phyloP scores from a whole-genome alignment of 53 echinoderm and acorn worm species.

The Zoroaster sp. region DNA sequence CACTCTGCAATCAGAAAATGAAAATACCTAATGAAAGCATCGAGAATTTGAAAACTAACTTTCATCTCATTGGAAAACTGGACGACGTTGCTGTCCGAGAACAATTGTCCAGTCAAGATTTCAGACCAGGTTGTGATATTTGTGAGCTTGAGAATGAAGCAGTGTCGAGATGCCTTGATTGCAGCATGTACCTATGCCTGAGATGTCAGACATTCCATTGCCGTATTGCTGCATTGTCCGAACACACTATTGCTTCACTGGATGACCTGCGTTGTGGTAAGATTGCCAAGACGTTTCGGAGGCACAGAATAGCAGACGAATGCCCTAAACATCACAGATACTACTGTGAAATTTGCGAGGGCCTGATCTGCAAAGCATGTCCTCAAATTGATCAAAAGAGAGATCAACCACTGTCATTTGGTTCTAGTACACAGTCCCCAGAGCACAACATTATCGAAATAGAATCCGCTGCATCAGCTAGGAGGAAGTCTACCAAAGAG shows the following conservation, averaged over 20 bases:
- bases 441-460: neutral
- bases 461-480: neutral
- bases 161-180: neutral
- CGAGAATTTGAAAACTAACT: neutral
- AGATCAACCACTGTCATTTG: neutral
- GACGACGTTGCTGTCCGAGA: neutral
- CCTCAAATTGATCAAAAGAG: neutral
- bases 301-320: neutral
- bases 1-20: neutral
- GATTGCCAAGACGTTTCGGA: neutral
- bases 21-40: neutral
- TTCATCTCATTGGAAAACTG: neutral
- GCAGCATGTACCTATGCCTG: neutral
- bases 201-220: neutral
- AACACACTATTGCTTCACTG: neutral
- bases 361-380: neutral
- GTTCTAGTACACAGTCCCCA: neutral
- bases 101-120: neutral
- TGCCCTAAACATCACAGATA: neutral
- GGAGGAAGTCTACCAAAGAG: neutral
- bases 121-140: neutral
- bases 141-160: neutral
- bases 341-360: neutral
- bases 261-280: neutral
- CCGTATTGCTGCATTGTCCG: neutral